phyloP scores from a whole-genome alignment of 2,888 invertebrate genomes.

The Drosophila subsilvestris region DNA sequence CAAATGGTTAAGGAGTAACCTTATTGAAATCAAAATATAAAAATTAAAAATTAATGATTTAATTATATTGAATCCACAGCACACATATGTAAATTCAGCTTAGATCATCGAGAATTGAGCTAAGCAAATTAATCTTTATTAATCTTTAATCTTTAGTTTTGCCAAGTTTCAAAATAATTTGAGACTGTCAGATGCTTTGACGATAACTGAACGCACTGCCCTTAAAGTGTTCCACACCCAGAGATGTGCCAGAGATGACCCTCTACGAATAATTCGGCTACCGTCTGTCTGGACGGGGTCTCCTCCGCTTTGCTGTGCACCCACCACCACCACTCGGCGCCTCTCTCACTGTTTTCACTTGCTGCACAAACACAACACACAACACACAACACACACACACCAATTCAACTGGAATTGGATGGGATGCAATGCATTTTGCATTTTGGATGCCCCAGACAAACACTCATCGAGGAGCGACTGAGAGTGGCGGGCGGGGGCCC shows the following conservation, averaged over 20 bases:
- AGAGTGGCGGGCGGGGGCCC: neutral
- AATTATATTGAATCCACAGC: too few relatives aligned
- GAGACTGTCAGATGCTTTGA: too few relatives aligned
- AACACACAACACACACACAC: constrained; percentile 55
- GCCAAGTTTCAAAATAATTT: neutral
- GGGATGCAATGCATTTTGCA: constrained; percentile 62
- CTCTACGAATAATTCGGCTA: neutral
- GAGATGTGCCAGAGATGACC: constrained; percentile 1
- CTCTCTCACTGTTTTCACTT: constrained; percentile 62
- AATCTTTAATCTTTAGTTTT: too few relatives aligned
- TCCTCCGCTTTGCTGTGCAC: neutral
- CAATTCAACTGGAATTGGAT: constrained; percentile 69
- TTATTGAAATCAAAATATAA: too few relatives aligned
- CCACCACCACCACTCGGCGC: neutral
- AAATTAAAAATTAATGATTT: too few relatives aligned
- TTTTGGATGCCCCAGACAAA: constrained; percentile 49
- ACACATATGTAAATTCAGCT: too few relatives aligned
- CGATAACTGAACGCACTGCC: too few relatives aligned
- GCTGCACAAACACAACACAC: constrained; percentile 71
- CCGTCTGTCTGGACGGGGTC: neutral
- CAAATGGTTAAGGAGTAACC: too few relatives aligned
- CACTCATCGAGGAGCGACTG: constrained; percentile 34
- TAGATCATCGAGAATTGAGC: too few relatives aligned
- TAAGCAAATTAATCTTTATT: too few relatives aligned
- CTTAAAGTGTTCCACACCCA: too few relatives aligned